Base-by-base conservation (phyloP, 2,888 invertebrate genomes). In the Exocentrus adspersus region DNA sequence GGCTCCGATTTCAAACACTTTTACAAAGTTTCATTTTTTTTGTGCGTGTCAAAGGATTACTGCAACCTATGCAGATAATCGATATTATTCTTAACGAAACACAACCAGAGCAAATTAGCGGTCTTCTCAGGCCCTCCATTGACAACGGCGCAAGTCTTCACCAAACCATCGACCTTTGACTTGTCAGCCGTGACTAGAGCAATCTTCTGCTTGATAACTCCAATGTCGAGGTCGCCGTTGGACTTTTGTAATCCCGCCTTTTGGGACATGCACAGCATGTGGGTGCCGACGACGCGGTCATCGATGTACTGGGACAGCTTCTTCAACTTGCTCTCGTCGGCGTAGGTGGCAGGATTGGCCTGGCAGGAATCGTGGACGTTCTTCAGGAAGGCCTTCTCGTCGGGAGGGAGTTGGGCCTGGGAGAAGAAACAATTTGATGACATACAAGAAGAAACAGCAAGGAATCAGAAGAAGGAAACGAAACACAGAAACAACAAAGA, bases 251-350 rank as follows among this genome's bases (percentile, higher is more conserved):
- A 45, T 14, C 67, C 67, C 2, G 67, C 69, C 12, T 65, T 67
- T 5, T 52, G 58, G 1, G 69, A 57, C 69, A 69, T 69, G 30
- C 69, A 69, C 9, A 58, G 32, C 69, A 69, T 69, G 45, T 69
- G 69, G 7, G 54, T 46, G 7, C 63, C 62, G 7, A 53, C 67
- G 54, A 64, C 60, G 2, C 1, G 5, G 17, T 69, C 51, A 24
- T 69, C 32, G 19, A 61, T 12, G 56, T 64, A 41, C 6, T 63
- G 48, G 1, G 9, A 5, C 2, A 67, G 63, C 7, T 65, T 61
- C 16, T 57, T 64, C 12, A 69, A 37, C 17, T 60, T 45, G 42
- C 63, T 19, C 20, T 69, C 69, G 17, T 69, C 65, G 20, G 30
- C 46, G 28, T 58, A 62, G 6, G 69, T 69, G 14, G 28, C 57